Conservation (phyloP, 2,113 vertebrate species). For the Epinephelus cyanopodus region DNA sequence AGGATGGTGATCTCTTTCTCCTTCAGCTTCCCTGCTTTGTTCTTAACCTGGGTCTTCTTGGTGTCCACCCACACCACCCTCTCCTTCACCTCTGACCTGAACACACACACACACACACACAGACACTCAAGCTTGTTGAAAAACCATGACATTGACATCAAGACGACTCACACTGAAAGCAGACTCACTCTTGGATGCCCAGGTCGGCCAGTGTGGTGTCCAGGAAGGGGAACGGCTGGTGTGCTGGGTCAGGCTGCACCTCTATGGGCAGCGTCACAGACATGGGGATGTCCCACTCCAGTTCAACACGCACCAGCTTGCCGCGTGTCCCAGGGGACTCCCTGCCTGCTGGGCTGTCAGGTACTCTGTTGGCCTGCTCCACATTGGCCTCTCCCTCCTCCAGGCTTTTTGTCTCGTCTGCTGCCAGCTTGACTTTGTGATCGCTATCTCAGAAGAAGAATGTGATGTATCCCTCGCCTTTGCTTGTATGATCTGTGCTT, state of each 20-base stretch:
- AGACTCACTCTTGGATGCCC: conserved; percentile 83
- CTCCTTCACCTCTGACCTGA: conserved; percentile 84
- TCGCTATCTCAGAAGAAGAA: conserved; percentile 1
- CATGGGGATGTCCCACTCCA: conserved; percentile 80
- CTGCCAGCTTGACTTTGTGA: conserved; percentile 71
- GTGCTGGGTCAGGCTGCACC: conserved; percentile 58
- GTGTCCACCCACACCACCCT: conserved; percentile 84
- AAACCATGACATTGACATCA: background rate
- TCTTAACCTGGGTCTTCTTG: conserved; percentile 82
- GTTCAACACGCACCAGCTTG: conserved; percentile 50
- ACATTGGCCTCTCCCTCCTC: conserved; percentile 42
- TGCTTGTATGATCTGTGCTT: background rate
- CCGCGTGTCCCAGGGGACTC: background rate
- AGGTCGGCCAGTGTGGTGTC: conserved; percentile 83
- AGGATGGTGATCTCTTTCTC: conserved; percentile 84
- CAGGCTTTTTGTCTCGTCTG: conserved; percentile 54
- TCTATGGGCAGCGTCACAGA: conserved; percentile 78
- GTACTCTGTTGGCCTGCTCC: background rate
- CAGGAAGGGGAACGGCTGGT: conserved; percentile 82
- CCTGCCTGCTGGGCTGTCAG: background rate
- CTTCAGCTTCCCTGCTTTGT: conserved; percentile 82
- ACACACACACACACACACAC: conserved; percentile 7
- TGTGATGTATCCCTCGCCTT: background rate
- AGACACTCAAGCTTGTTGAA: background rate
- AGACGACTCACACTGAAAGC: background rate